A percentile compares a stretch with the other conserved stretches of the same genome.
phyloP scores from a whole-genome alignment of 2,113 vertebrate genomes.

The Panthera leo region DNA sequence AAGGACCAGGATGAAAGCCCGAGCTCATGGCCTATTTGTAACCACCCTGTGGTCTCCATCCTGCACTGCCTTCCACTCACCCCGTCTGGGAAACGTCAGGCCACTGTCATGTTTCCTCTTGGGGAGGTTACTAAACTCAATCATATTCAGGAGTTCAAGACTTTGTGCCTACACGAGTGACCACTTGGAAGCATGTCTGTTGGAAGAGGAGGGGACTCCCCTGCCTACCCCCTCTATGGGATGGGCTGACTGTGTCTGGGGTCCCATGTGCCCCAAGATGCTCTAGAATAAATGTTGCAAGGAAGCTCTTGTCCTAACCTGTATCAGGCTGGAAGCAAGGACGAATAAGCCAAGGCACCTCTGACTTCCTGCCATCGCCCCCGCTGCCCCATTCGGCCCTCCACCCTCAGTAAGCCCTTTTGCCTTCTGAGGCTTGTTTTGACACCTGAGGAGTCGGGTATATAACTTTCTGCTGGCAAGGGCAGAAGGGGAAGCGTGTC shows the following conservation, averaged over 20 bases:
- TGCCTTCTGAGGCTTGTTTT: neutral
- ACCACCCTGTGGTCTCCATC: neutral
- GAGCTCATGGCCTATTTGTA: neutral
- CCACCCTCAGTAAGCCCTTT: neutral
- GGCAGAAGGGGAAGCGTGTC: accelerated
- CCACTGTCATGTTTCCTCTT: neutral
- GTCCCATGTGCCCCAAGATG: neutral
- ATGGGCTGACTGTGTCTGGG: neutral
- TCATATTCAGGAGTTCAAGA: neutral
- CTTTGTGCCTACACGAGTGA: accelerated
- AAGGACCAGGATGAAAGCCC: neutral
- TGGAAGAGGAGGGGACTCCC: neutral
- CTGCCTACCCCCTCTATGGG: neutral
- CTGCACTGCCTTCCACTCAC: neutral
- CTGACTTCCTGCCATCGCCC: neutral
- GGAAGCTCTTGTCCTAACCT: neutral
- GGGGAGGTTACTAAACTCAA: neutral
- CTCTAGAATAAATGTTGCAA: neutral
- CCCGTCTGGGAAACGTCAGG: neutral
- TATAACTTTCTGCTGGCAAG: neutral
- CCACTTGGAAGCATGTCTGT: neutral
- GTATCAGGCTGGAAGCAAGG: neutral
- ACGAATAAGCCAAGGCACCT: neutral
- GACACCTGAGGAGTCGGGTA: neutral
- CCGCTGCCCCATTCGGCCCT: accelerated